phyloP scores from a whole-genome alignment of 37 sponge, comb jelly and placozoan genomes.

The Theonella swinhoei region DNA sequence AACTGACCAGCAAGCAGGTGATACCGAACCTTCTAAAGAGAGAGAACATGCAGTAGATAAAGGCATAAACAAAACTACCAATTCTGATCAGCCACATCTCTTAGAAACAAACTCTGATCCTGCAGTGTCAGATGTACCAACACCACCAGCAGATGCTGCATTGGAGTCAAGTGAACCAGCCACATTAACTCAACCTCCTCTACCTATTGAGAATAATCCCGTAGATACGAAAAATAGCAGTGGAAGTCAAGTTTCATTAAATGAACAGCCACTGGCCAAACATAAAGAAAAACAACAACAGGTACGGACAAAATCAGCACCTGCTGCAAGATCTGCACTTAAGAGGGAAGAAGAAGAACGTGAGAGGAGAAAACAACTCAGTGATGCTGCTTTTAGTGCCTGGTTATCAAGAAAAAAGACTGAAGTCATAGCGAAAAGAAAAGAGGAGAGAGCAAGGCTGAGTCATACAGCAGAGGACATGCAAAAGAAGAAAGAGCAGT shows the following conservation, averaged over 20 bases:
- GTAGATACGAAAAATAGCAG: too few species aligned
- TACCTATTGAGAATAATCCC: slow-evolving; percentile 7
- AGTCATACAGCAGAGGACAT: background rate
- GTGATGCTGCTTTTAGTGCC: slow-evolving; percentile 54
- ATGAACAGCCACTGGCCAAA: background rate
- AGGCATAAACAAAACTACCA: background rate
- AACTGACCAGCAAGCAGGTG: background rate
- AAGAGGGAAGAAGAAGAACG: slow-evolving; percentile 11
- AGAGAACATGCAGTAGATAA: background rate
- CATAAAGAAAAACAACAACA: background rate
- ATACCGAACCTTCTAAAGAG: background rate
- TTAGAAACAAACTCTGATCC: background rate
- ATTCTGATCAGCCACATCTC: background rate
- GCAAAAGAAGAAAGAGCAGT: slow-evolving; percentile 17
- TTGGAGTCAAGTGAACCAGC: background rate
- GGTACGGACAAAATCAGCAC: background rate
- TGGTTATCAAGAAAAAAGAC: slow-evolving; percentile 54
- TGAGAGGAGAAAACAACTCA: background rate
- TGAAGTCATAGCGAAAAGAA: slow-evolving; percentile 13
- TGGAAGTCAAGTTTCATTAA: too few species aligned
- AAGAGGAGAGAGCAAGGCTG: background rate
- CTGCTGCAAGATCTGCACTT: background rate
- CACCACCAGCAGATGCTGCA: background rate
- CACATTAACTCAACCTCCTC: background rate
- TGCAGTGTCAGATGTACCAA: background rate